Base-by-base conservation (phyloP, 2,113 vertebrate species). In the Ptychochromis oligacanthus region DNA sequence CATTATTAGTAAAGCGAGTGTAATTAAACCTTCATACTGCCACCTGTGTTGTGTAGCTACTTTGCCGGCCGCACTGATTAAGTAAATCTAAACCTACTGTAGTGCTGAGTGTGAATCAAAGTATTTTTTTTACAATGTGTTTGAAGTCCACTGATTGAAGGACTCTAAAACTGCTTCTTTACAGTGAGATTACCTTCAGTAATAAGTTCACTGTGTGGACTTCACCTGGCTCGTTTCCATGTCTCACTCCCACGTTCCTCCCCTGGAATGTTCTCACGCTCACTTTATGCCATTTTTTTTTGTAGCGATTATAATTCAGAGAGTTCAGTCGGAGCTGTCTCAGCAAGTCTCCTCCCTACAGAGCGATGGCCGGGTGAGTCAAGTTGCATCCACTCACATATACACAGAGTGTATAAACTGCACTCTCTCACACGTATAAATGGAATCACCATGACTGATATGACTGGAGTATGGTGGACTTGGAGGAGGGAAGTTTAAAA, bases 271-370 rank as follows among this genome's bases (percentile, higher is more conserved):
- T n/a, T 28, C 62, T 46, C 43, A 40, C 34, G 1, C 52, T 83
- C 36, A 61, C 65, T 43, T 11, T 65, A 0, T 81, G 6, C 8
- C 6, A 40, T 54, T 76, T 81, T 76, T 81, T 57, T 49, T 85
- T 26, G 1, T 70, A 96, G 98, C 97, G 88, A 95, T 97, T 81
- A 95, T 99, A 72, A 95, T 98, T 87, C 96, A 97, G 91, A 97
- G 97, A 87, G 97, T 97, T 81, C 97, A 98, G 90, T 96, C 97
- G 20, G 97, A 98, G 87, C 97, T 97, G 0, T 97, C 97, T 81
- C 97, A 99, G 49, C 96, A 98, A 91, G 94, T 99, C 93, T 97
- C 97, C 65, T 98, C 97, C 61, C 95, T 98, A 94, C 97, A 98
- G 93, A 98, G 96, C 0, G 97, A 99, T 24, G 97, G 96, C 58